Conservation (phyloP, 2,113 vertebrate species). For the Hippocampus abdominalis region DNA sequence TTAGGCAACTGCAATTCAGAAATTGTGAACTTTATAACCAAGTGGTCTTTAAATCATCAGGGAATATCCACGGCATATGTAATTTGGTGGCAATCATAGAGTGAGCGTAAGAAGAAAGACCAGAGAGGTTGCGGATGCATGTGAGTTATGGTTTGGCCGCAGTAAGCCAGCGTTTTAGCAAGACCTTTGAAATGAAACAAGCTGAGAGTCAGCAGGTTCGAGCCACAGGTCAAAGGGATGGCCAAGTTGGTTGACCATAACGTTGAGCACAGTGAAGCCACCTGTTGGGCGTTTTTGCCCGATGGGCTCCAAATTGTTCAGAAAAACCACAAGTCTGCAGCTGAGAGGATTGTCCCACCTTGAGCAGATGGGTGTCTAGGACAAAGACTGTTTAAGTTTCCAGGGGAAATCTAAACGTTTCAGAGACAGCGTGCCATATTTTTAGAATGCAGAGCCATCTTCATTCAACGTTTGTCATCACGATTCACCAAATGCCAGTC, state of each 20-base stretch:
- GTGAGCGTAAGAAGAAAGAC: conserved; percentile 29
- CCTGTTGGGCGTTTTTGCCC: conserved; percentile 7
- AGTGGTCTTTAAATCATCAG: conserved; percentile 43
- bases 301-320: conserved; percentile 28
- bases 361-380: conserved; percentile 30
- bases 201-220: conserved; percentile 16
- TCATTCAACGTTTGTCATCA: conserved; percentile 37
- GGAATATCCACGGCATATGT: conserved; percentile 56
- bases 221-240: conserved; percentile 29
- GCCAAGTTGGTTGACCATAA: conserved; percentile 2
- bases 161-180: conserved; percentile 36
- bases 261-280: conserved; percentile 23
- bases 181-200: conserved; percentile 44
- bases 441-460: conserved; percentile 40
- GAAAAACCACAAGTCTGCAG: conserved; percentile 29
- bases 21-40: conserved; percentile 55
- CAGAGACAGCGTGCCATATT: conserved; percentile 36
- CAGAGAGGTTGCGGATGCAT: conserved; percentile 13
- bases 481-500: conserved; percentile 34
- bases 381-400: conserved; percentile 54
- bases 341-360: conserved; percentile 12
- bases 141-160: conserved; percentile 30
- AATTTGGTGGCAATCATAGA: conserved; percentile 47
- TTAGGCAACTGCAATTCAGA: conserved; percentile 41
- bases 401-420: conserved; percentile 28